Base-by-base conservation (phyloP, 92 coral and sea anemone genomes). In the Palythoa grandis region DNA sequence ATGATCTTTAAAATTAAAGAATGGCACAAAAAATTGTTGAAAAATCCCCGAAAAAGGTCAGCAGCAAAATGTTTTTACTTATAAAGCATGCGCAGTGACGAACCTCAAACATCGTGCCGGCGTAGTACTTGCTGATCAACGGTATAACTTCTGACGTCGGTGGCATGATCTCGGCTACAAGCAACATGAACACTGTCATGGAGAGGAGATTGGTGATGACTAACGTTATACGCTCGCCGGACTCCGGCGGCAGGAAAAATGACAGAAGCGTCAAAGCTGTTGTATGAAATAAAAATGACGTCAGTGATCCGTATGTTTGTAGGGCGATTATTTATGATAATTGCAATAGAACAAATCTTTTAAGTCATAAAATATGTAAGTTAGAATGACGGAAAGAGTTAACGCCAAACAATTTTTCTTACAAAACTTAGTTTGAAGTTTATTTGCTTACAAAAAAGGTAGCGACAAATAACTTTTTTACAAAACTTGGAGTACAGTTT, bases 81-180 rank as follows among this genome's bases (percentile, higher is more conserved):
- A 29, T n/a, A 8, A 23, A 15, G 1, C 3, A 23, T 2, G 5
- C 15, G 8, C n/a, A 68, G 72, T 24, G 17, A 74, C 92, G 47
- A 14, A 92, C 95, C 87, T 88, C 90, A 79, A 92, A 92, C 95
- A 92, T 92, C 17, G 90, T 92, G 40, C 85, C 86, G 50, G 90
- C 85, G 88, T 92, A 92, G 71, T 92, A 92, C 20, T 87, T 76
- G 72, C 95, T 92, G 63, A 92, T 92, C 56, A 89, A 76, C 20
- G 95, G 95, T 68, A 91, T 90, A 35, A 91, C 95, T 37, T 92
- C 95, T 23, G 95, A 89, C 16, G 91, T 89, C 4, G 95, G 95
- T 48, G 95, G 95, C 92, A 92, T 89, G 75, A 92, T 92, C 85
- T 92, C 95, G 40, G 92, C 92, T 6, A 92, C 95, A 71, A 92